Evolutionary conservation across 2,797 vertebrate species (phyloP).

Genomic region (Allobates femoralis): DNA sequence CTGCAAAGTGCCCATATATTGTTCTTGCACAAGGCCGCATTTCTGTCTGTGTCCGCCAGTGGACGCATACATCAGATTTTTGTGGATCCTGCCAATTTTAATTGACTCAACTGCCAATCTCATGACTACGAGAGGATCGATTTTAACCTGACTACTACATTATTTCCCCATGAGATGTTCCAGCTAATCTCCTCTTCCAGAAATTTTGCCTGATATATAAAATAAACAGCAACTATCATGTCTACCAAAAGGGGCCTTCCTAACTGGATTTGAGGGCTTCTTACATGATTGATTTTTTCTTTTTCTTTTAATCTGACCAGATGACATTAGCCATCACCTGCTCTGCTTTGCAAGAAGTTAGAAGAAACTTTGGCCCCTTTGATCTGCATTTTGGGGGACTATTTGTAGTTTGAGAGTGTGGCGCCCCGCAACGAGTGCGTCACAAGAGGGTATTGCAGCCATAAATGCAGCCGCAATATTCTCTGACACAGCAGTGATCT

Average conservation of each 20-base stretch:
- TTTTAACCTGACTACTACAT: too few relatives aligned
- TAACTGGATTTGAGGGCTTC: background rate
- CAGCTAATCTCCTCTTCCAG: background rate
- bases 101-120: background rate
- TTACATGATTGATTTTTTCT: background rate
- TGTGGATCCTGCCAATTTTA: background rate
- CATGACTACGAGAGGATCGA: background rate
- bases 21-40: too few relatives aligned
- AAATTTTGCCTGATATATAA: background rate
- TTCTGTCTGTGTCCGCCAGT: too few relatives aligned
- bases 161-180: too few relatives aligned
- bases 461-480: too few relatives aligned
- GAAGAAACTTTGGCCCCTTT: background rate
- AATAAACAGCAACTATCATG: background rate
- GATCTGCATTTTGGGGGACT: background rate
- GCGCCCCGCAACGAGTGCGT: too few relatives aligned
- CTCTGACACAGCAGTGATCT: too few relatives aligned
- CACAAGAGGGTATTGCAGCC: too few relatives aligned
- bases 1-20: too few relatives aligned
- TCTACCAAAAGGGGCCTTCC: background rate
- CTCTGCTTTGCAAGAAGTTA: background rate
- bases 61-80: too few relatives aligned
- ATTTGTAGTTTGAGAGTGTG: too few relatives aligned
- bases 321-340: background rate
- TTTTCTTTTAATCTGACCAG: background rate